These are phyloP conservation scores for Auanema freiburgensis DNA, from an alignment of 2,888 invertebrate species.

Conservation along the genomic window DNA sequence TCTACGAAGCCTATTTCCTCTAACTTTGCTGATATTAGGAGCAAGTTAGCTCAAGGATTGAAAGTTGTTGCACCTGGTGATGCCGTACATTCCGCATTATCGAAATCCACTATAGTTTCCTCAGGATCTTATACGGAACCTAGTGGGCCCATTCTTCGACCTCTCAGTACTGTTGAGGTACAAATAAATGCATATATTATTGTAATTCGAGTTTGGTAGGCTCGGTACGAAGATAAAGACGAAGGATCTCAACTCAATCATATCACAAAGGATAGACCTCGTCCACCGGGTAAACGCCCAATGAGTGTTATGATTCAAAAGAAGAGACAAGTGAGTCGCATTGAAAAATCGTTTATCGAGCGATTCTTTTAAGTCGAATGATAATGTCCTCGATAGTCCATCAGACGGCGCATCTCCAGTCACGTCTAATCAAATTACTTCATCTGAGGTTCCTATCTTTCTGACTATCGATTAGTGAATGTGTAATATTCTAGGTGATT, in stretches of 20 bases:
- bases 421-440: too few species aligned
- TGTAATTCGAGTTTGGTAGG: not conserved
- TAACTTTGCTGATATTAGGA: slow-evolving; percentile 19
- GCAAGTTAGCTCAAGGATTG: slow-evolving; percentile 13
- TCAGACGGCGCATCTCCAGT: too few species aligned
- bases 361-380: too few species aligned
- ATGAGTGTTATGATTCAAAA: slow-evolving; percentile 37
- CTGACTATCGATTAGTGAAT: too few species aligned
- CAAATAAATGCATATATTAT: not conserved
- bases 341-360: too few species aligned
- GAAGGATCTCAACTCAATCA: slow-evolving; percentile 18
- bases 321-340: slow-evolving; percentile 9
- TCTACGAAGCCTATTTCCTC: slow-evolving; percentile 13
- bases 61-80: slow-evolving; percentile 16
- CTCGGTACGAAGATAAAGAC: slow-evolving; percentile 4
- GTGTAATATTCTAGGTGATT: too few species aligned
- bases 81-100: slow-evolving; percentile 16
- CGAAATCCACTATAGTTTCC: slow-evolving; percentile 19
- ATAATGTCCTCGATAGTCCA: too few species aligned
- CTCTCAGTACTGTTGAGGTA: slow-evolving; percentile 18
- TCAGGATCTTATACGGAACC: slow-evolving; percentile 5
- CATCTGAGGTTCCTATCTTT: too few species aligned
- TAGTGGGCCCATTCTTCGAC: slow-evolving; percentile 3
- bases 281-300: slow-evolving; percentile 37
- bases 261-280: slow-evolving; percentile 35